phyloP scores from a whole-genome alignment of 2,797 vertebrate species.

The Geotria australis region DNA sequence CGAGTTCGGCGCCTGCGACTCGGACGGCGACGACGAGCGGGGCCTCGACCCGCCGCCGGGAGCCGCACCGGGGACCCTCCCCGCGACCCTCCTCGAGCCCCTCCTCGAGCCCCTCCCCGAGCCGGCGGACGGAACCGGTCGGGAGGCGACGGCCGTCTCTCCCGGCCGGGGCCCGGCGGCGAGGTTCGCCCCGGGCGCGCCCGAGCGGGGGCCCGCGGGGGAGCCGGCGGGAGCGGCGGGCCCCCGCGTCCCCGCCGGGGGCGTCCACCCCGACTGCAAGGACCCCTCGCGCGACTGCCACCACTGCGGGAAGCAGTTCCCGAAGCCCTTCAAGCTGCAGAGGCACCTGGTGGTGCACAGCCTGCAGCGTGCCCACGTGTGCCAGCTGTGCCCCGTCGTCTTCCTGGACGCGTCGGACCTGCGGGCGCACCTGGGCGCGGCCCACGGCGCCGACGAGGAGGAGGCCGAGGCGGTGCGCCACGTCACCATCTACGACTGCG shows the following conservation, averaged over 20 bases:
- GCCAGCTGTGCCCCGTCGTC: conserved; percentile 55
- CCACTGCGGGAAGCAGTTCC: conserved; percentile 91
- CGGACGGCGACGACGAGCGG: too few relatives aligned
- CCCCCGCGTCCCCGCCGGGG: background rate
- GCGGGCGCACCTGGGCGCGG: conserved; percentile 41
- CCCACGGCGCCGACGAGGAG: conserved; percentile 24
- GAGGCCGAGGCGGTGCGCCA: conserved; percentile 56
- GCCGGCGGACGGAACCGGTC: too few relatives aligned
- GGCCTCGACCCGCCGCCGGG: too few relatives aligned
- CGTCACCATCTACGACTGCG: conserved; percentile 68
- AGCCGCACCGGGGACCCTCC: too few relatives aligned
- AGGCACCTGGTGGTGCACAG: conserved; percentile 89
- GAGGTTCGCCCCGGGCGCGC: too few relatives aligned
- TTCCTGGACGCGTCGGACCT: conserved; percentile 54
- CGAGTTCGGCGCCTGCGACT: too few relatives aligned
- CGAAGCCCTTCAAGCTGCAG: conserved; percentile 94
- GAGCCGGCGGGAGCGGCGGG: too few relatives aligned
- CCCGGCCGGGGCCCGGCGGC: too few relatives aligned
- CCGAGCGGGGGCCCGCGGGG: too few relatives aligned
- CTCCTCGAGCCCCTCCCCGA: too few relatives aligned
- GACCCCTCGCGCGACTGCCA: conserved; percentile 90
- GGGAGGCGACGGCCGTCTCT: too few relatives aligned
- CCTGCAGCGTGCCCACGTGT: conserved; percentile 71
- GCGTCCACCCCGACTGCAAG: conserved; percentile 65
- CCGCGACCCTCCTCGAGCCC: too few relatives aligned